Evolutionary conservation across 2,113 vertebrate genomes (phyloP).

Genomic region (Pholis gunnellus): DNA sequence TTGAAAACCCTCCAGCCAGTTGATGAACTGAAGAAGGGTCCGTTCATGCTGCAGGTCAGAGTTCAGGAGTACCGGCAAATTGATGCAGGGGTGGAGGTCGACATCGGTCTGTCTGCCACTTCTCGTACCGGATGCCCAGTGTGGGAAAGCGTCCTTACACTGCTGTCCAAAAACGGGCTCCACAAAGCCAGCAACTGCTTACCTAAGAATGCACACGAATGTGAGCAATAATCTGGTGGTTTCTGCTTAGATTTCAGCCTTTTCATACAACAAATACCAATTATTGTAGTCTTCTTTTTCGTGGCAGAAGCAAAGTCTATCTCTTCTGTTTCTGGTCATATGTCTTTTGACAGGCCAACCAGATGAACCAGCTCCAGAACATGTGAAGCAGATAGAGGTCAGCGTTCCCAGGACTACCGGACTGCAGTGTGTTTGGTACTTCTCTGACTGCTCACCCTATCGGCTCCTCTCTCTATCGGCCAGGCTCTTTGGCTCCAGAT

Average conservation of each 20-base stretch:
- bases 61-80: slow-evolving; percentile 65
- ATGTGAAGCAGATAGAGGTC: slow-evolving; percentile 61
- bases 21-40: slow-evolving; percentile 81
- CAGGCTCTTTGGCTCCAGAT: slow-evolving; percentile 48
- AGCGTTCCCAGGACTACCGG: slow-evolving; percentile 38
- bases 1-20: slow-evolving; percentile 72
- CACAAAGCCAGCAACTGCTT: not conserved
- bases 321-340: not conserved
- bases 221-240: not conserved
- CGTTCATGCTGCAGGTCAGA: slow-evolving; percentile 66
- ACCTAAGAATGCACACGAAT: not conserved
- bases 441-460: slow-evolving; percentile 43
- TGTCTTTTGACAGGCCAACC: slow-evolving; percentile 29
- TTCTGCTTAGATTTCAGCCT: not conserved
- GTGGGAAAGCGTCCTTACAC: slow-evolving; percentile 78
- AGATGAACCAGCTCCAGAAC: slow-evolving; percentile 13
- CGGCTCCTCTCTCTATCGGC: slow-evolving; percentile 47
- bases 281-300: not conserved
- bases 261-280: not conserved
- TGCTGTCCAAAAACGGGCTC: slow-evolving; percentile 67
- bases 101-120: slow-evolving; percentile 68
- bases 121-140: slow-evolving; percentile 37
- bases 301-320: not conserved
- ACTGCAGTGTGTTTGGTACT: slow-evolving; percentile 51
- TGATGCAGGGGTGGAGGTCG: slow-evolving; percentile 77